Evolutionary conservation across 2,888 invertebrate genomes (phyloP), one percentile per base, ranked within the genome.

Genomic region (Clivina fossor): DNA sequence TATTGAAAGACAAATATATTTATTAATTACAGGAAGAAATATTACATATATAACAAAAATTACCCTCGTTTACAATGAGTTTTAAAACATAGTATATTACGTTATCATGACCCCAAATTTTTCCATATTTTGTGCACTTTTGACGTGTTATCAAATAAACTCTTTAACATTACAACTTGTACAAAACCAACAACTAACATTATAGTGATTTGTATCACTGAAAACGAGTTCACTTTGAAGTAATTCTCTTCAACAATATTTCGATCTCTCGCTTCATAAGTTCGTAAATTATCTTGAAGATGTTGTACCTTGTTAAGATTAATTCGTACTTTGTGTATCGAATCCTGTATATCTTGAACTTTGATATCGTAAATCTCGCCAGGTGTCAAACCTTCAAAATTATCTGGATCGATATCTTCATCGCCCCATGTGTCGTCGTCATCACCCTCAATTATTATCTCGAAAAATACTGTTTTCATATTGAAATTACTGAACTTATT

Each of bases 401-500:
- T 69, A 15, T 68, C 66, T 50, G 70, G 68, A 11, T 80, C 78
- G 2, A 77, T 73, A 5, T 76, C 75, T 16, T 78, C 78, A 11
- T 78, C 77, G 13, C 77, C 77, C 58, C 74, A 75, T 1, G 75
- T 76, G 8, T 74, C 72, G 0, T 78, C 79, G 24, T 83, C 80
- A 19, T 83, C 83, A 15, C 76, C 76, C 33, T 84, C 85, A 4
- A 88, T 78, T 60, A 85, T 76, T 7, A 93, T 68, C 67, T 90
- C 90, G 68, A 93, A 90, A 71, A 88, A 91, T 0, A 93, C 86
- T 0, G 89, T 86, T 70, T 94, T 94, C 9, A 80, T 76, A 61
- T 89, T 88, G 66, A 88, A 90, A n/a, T 83, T 75, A 69, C 90
- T 91, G 70, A 87, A 88, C 0, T 82, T 84, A 70, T 94, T 94